phyloP scores from a whole-genome alignment of 2,113 vertebrate species.

The Crotalus tigris region DNA sequence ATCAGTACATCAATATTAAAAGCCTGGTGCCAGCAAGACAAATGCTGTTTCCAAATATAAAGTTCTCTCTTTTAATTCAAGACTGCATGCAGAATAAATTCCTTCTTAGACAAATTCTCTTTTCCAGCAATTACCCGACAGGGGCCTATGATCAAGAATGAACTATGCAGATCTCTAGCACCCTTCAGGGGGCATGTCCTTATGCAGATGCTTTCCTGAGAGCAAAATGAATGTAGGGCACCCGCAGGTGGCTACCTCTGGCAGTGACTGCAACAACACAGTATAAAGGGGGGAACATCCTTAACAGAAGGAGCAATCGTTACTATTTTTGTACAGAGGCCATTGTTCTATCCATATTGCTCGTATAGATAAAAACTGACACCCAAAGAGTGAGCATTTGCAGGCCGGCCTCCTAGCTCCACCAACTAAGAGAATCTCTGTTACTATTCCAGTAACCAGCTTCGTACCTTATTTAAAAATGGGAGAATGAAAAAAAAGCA shows the following conservation, averaged over 20 bases:
- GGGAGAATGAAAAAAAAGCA: not conserved
- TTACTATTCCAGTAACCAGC: not conserved
- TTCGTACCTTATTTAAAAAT: not conserved
- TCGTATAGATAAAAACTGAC: not conserved
- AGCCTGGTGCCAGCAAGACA: constrained; percentile 10
- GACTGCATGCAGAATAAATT: not conserved
- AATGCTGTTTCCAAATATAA: constrained; percentile 18
- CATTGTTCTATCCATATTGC: not conserved
- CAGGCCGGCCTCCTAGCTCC: not conserved
- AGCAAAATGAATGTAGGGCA: not conserved
- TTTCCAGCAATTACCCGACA: not conserved
- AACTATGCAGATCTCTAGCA: not conserved
- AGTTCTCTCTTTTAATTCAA: constrained; percentile 2
- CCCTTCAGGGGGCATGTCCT: not conserved
- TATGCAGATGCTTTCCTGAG: not conserved
- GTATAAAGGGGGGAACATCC: not conserved
- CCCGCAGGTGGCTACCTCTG: not conserved
- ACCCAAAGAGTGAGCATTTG: not conserved
- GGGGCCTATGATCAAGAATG: not conserved
- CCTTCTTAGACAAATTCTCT: not conserved
- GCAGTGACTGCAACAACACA: not conserved
- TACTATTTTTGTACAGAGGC: not conserved
- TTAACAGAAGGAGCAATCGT: not conserved
- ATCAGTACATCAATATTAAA: not conserved
- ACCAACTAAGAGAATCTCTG: not conserved